Evolutionary conservation across 2,797 vertebrate species (phyloP).

Genomic region (Anisognathus igniventris): DNA sequence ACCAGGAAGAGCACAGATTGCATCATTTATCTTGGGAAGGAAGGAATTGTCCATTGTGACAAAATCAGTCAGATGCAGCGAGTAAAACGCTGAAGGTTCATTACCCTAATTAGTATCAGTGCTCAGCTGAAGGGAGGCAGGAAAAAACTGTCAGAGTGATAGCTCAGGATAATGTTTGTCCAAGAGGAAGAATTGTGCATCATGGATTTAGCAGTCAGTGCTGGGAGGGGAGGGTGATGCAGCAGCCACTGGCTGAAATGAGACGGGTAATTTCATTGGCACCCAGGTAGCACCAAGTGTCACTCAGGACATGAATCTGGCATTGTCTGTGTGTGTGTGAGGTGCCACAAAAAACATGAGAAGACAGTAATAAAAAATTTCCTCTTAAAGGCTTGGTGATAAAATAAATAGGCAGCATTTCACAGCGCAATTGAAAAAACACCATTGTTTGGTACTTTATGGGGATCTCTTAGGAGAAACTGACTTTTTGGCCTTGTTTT

Average conservation of each 20-base stretch:
- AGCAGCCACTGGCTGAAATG: not conserved
- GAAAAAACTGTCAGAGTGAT: slow-evolving; percentile 3
- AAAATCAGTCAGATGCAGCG: slow-evolving; percentile 52
- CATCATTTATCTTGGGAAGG: slow-evolving; percentile 25
- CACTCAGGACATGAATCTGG: not conserved
- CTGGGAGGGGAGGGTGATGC: not conserved
- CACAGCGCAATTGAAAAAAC: not conserved
- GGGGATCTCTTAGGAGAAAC: not conserved
- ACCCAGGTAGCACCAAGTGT: not conserved
- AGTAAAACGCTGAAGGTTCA: slow-evolving; percentile 31
- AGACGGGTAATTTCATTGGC: not conserved
- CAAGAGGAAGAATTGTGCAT: not conserved
- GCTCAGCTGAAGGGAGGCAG: slow-evolving; percentile 1
- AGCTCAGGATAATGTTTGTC: not conserved
- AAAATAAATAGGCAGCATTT: not conserved
- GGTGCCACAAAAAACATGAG: not conserved
- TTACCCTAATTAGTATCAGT: slow-evolving; percentile 52
- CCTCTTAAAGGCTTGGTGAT: not conserved
- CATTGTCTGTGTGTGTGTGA: not conserved
- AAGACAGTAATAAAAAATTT: not conserved
- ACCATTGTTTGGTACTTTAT: not conserved
- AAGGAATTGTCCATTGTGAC: not conserved
- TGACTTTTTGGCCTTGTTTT: not conserved
- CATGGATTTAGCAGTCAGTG: slow-evolving; percentile 10
- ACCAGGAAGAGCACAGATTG: not conserved